Evolutionary conservation across 2,888 invertebrate species (phyloP), one percentile per base, ranked within the genome.

Genomic region (Tyria jacobaeae): DNA sequence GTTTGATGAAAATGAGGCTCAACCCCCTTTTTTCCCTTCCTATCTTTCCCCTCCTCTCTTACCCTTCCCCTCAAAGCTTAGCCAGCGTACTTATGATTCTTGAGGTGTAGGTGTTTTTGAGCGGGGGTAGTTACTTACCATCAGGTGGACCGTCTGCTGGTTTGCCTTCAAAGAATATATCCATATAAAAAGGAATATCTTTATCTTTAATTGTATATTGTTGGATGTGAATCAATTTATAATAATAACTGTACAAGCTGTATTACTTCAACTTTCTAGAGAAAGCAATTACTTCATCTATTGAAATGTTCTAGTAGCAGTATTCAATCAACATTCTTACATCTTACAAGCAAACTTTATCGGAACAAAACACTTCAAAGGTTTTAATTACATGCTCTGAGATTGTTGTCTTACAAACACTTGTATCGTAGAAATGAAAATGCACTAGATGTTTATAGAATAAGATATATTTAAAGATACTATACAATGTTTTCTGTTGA

Each of bases 321-420:
- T 70, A 59, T 68, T 60, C 54, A 59, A 69, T 71, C 57, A 21
- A 44, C 64, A 62, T 62, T 75, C 60, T 74, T 74, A 51, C 4
- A 62, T 64, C 66, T 70, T 62, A 67, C 49, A 65, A 64, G 71
- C 60, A 70, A 70, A 73, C 65, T 73, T 73, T 48, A 41, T 34
- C 34, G 25, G 57, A 53, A 50, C 52, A 51, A 64, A 70, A 60
- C 62, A 62, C 60, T 58, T 61, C n/a, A 60, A 56, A 64, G 21
- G 12, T 44, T 44, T n/a, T n/a, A n/a, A 21, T 41, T 21, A 4
- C 17, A 44, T 44, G 21, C 44, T 44, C 21, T 2, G 10, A 1
- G 21, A 44, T 44, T 44, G 21, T 44, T 21, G 44, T 44, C 4
- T 12, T 44, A 21, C 21, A 44, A 21, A 44, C 10, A 12, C 21